Evolutionary conservation across 2,797 vertebrate species (phyloP), one percentile per base, ranked within the genome.

Genomic region (Peromyscus eremicus): DNA sequence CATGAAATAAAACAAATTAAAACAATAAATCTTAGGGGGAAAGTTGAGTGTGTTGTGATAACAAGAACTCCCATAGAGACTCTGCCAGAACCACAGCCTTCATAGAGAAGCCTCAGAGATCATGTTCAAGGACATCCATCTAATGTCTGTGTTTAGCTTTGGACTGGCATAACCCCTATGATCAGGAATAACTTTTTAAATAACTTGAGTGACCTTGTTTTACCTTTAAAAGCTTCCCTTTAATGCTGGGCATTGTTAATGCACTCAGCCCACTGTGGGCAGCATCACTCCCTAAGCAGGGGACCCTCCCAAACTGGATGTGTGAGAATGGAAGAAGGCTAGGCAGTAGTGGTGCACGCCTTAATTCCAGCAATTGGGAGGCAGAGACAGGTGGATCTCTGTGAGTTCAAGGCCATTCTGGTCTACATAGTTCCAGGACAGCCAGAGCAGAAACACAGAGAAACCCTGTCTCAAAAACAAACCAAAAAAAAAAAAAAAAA

Each of bases 291-390:
- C n/a, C 71, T 73, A 73, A 40, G n/a, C 21, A 73, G 37, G 64
- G 21, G 71, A 21, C 70, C 70, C 70, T 40, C 19, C 70, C 37
- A 37, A 40, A 73, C 71, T 73, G 71, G 21, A 73, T 40, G 4
- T 25, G 40, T 73, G 25, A 40, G 71, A 37, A 21, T 19, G 1
- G 55, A 60, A 57, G 17, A 34, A 55, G 79, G 14, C 60, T 21
- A 25, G 60, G 27, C 27, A 2, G 4, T 43, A 13, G 57, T 68
- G 27, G 5, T 3, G 3, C 10, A 23, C 0, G 0, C 6, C 10
- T 84, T 66, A 49, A 43, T 85, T 62, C 19, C 40, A 66, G 25
- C 27, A 32, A 17, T 77, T 1, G 43, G 17, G 57, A 83, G 81
- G 9, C 12, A 37, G 79, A 37, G 52, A 34, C 21, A 57, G 79